Evolutionary conservation across 1,140 invertebrate species (phyloP).

Genomic region (Anastrepha ludens): DNA sequence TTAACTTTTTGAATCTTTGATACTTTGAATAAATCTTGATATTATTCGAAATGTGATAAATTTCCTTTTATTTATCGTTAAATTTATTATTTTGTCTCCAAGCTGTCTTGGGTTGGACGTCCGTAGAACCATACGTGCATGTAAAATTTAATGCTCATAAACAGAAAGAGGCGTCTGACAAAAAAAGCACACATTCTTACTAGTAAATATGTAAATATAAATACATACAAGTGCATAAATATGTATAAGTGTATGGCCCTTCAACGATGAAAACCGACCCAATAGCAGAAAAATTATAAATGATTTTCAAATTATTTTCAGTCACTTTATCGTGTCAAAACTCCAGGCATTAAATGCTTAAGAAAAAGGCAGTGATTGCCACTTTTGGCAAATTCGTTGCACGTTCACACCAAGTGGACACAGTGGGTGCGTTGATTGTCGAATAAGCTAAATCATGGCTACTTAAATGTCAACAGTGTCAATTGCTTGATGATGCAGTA

Average conservation of each 20-base stretch:
- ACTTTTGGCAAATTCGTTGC: slow-evolving; percentile 31
- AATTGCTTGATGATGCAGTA: neutral
- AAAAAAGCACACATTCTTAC: too few species aligned
- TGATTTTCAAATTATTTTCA: neutral
- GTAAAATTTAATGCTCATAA: too few species aligned
- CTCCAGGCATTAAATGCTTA: neutral
- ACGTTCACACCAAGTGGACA: neutral
- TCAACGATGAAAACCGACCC: neutral
- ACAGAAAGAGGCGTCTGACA: too few species aligned
- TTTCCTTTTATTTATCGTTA: too few species aligned
- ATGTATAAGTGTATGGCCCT: neutral
- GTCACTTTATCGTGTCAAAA: slow-evolving; percentile 29
- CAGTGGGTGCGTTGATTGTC: neutral
- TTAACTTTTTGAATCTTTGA: too few species aligned
- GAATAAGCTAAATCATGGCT: neutral
- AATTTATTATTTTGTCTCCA: too few species aligned
- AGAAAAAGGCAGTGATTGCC: slow-evolving; percentile 10
- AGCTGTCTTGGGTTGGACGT: too few species aligned
- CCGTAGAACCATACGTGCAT: too few species aligned
- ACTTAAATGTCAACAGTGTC: neutral
- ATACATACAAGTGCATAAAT: neutral
- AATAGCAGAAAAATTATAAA: neutral
- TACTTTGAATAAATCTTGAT: too few species aligned
- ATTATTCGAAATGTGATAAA: too few species aligned
- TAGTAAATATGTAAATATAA: neutral